Conservation (phyloP, 2,113 vertebrate species). For the Eptesicus fuscus region DNA sequence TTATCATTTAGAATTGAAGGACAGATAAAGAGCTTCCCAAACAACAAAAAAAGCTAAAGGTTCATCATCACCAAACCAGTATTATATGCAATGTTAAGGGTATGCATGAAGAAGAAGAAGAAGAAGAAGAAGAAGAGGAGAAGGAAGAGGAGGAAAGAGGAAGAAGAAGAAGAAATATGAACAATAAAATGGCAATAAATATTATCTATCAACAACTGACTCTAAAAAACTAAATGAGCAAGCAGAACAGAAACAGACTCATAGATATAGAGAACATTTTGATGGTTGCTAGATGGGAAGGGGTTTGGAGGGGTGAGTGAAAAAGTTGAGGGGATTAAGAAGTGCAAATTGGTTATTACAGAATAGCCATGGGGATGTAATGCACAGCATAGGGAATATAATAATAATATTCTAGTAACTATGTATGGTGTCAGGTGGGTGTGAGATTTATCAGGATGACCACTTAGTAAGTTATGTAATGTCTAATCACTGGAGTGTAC, state of each 20-base stretch:
- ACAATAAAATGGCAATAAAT: background rate
- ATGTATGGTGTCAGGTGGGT: background rate
- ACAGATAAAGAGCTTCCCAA: background rate
- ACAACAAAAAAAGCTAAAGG: background rate
- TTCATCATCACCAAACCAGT: background rate
- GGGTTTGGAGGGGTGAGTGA: background rate
- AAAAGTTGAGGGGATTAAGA: background rate
- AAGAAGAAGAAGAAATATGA: background rate
- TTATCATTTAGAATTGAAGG: background rate
- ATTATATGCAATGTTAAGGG: background rate
- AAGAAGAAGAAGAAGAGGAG: too few species aligned
- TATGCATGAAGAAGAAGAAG: background rate
- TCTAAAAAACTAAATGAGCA: background rate
- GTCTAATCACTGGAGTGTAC: background rate
- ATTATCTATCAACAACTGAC: background rate
- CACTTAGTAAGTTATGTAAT: background rate
- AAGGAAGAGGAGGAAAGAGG: too few species aligned
- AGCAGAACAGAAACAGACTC: background rate
- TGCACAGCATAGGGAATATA: background rate
- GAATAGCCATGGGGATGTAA: background rate
- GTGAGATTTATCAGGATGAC: background rate
- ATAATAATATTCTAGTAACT: background rate
- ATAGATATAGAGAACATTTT: background rate
- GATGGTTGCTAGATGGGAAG: background rate
- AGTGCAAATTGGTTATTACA: background rate